A percentile compares a stretch with the other conserved stretches of the same genome.
Evolutionary conservation across 37 sponge, comb jelly and placozoan species (phyloP).

Genomic region (Amphimedon queenslandica): DNA sequence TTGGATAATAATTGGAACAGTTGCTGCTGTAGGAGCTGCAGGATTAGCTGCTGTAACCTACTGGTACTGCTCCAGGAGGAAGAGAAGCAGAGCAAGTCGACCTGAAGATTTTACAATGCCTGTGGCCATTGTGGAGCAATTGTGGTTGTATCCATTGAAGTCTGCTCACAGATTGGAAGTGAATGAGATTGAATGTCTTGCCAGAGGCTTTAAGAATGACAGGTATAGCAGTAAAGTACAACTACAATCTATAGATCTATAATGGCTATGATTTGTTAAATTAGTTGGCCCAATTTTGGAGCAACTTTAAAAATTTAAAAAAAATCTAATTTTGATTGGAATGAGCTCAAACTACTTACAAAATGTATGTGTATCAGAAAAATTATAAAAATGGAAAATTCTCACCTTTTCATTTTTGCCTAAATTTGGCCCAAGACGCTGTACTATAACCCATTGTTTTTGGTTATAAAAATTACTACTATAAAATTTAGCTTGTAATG

Average conservation of each 20-base stretch:
- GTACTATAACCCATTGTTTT: neutral
- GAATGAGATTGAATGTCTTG: conserved; percentile 1
- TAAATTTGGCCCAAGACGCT: no score
- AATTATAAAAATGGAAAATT: no score
- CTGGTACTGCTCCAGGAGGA: neutral
- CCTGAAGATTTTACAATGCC: neutral
- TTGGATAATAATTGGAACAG: neutral
- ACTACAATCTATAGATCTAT: no score
- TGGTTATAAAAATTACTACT: neutral
- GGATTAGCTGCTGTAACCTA: neutral
- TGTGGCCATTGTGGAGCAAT: conserved; percentile 34
- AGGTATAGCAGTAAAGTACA: conserved; percentile 23
- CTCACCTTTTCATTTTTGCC: no score
- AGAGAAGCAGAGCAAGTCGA: neutral
- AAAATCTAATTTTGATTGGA: no score
- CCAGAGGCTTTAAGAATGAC: conserved; percentile 52
- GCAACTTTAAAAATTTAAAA: no score
- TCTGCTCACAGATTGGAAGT: conserved; percentile 40
- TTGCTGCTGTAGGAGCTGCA: neutral
- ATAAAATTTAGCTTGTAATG: no score
- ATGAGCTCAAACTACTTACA: no score
- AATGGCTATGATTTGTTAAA: no score
- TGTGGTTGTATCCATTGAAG: conserved; percentile 50
- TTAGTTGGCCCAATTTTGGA: no score
- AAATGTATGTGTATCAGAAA: no score